These are phyloP conservation scores for Chesias legatella DNA, from an alignment of 2,888 invertebrate species.

Conservation along the genomic window DNA sequence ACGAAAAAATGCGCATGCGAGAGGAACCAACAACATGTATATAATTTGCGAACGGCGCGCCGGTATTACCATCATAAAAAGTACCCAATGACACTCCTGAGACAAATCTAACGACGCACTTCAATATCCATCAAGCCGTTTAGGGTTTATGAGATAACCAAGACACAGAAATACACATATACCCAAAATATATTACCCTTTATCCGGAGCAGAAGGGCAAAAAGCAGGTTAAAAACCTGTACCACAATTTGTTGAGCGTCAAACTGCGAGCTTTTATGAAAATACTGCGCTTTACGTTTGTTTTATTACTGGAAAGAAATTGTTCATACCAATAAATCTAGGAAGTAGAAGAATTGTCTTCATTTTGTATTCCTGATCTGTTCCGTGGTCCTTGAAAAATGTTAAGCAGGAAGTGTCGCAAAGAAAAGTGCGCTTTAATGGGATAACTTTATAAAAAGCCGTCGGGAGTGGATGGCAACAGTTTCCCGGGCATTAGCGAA, in stretches of 20 bases:
- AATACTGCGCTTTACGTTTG: conserved; percentile 22
- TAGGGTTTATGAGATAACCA: no score
- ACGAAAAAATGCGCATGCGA: no score
- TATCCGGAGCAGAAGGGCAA: conserved; percentile 1
- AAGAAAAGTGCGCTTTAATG: conserved; percentile 9
- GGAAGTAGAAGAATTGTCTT: conserved; percentile 15
- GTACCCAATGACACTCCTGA: no score
- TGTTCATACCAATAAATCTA: conserved; percentile 20
- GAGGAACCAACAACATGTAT: no score
- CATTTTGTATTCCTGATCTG: conserved; percentile 4
- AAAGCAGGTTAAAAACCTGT: conserved; percentile 26
- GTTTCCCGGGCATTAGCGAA: conserved; percentile 15
- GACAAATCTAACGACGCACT: no score
- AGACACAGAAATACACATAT: no score
- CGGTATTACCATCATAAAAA: no score
- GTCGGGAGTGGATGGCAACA: conserved; percentile 18
- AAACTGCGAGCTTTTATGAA: conserved; percentile 27
- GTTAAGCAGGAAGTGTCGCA: conserved; percentile 2
- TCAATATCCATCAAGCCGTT: no score
- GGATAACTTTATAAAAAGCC: conserved; percentile 8
- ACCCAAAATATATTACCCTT: no score
- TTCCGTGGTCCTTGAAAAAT: conserved; percentile 2
- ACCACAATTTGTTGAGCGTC: conserved; percentile 29
- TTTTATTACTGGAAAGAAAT: conserved; percentile 27
- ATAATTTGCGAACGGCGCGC: no score